A percentile compares a stretch with the other conserved stretches of the same genome.
phyloP scores from a whole-genome alignment of 2,113 vertebrate genomes.

The Lycocorax pyrrhopterus region DNA sequence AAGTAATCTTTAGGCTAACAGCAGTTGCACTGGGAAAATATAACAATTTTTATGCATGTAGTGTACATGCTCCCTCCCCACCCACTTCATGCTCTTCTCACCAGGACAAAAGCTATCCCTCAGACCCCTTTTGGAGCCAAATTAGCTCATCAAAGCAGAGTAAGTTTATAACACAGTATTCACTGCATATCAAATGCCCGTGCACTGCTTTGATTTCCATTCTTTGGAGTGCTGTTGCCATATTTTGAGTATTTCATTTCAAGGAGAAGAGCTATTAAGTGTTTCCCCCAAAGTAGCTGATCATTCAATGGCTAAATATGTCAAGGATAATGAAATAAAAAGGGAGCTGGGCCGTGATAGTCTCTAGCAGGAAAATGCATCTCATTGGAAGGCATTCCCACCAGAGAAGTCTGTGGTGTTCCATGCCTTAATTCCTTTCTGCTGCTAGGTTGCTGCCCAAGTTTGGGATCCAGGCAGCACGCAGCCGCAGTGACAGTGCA shows the following conservation, averaged over 20 bases:
- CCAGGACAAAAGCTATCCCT: conserved; percentile 13
- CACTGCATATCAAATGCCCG: conserved; percentile 37
- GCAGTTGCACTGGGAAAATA: conserved; percentile 46
- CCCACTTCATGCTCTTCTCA: conserved; percentile 8
- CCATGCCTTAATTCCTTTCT: conserved; percentile 27
- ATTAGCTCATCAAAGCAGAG: conserved; percentile 56
- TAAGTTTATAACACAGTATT: neutral
- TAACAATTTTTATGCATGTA: conserved; percentile 36
- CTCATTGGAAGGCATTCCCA: conserved; percentile 39
- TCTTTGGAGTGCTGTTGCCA: conserved; percentile 29
- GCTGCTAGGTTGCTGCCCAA: neutral
- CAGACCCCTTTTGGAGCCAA: conserved; percentile 45
- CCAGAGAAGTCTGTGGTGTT: neutral
- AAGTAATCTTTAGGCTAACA: conserved; percentile 58
- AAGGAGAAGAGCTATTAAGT: conserved; percentile 50
- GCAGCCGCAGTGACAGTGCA: neutral
- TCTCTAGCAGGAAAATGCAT: neutral
- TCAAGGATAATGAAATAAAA: conserved; percentile 53
- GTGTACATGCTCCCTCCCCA: neutral
- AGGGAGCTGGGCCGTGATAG: neutral
- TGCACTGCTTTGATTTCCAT: conserved; percentile 19
- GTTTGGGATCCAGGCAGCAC: conserved; percentile 42
- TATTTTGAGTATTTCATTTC: conserved; percentile 53
- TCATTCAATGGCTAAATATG: conserved; percentile 58
- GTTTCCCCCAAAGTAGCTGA: conserved; percentile 39